Base-by-base conservation (phyloP, 2,113 vertebrate genomes). In the Bujurquina vittata region DNA sequence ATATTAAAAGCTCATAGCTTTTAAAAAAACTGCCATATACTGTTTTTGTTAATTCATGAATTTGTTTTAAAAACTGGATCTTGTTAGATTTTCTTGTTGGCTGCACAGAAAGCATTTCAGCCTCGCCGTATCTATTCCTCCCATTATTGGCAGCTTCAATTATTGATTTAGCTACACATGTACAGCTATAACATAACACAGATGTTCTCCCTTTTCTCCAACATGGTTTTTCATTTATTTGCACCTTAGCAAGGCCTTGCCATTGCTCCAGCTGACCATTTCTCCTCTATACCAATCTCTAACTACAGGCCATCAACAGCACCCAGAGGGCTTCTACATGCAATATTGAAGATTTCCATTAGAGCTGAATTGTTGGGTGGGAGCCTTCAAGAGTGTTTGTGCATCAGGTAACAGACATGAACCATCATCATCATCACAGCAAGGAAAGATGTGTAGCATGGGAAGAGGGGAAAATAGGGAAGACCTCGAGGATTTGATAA, bases 281-380 rank as follows among this genome's bases (percentile, higher is more conserved):
- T 75, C 55, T 83, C 87, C 80, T 78, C 59, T 79, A 85, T 75
- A 67, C 76, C 77, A 75, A 84, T 77, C 76, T 85, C 59, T n/a
- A 84, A 85, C 85, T 88, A 80, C 63, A 80, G 84, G 49, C 86
- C 87, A 89, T 90, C 85, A 91, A 84, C 84, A 87, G 87, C 90
- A 87, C 83, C 92, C 91, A 77, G 86, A 85, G 83, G 92, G 62
- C 77, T 81, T 65, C 81, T 84, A 37, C 91, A 89, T 92, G 88
- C 88, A 94, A 92, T 89, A 92, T 94, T 90, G 75, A 92, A 90
- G 86, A 79, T 91, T 88, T 91, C 90, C 90, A 92, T 93, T 92
- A 93, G 85, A 14, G 80, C 60, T 76, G 81, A 83, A 94, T 92
- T 91, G 90, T 87, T 89, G 69, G 74, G 57, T 37, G 69, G 52